These are phyloP conservation scores for Narcine bancroftii DNA, from an alignment of 2,113 vertebrate species.

Conservation along the genomic window DNA sequence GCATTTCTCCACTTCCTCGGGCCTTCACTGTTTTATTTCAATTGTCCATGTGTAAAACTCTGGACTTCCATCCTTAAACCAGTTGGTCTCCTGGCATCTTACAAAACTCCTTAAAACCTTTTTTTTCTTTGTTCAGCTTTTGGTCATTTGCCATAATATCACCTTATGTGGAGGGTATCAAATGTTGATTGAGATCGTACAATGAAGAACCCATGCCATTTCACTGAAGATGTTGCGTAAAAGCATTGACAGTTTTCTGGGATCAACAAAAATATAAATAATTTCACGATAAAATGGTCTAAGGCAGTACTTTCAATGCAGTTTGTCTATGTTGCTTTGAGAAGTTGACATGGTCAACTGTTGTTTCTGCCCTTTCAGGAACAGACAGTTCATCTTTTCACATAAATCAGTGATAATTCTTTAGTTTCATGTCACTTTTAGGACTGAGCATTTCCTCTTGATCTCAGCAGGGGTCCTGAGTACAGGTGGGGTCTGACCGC, in stretches of 20 bases:
- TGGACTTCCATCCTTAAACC: neutral
- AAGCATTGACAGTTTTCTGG: neutral
- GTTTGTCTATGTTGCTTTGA: neutral
- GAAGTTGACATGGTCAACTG: neutral
- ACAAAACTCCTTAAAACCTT: neutral
- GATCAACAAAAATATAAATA: neutral
- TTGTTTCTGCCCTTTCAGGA: neutral
- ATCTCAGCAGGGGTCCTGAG: neutral
- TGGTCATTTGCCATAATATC: neutral
- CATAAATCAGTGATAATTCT: neutral
- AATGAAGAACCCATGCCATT: neutral
- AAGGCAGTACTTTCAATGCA: neutral
- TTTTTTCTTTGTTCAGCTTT: neutral
- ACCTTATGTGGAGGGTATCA: neutral
- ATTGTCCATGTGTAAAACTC: too few relatives aligned
- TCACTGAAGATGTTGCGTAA: too few relatives aligned
- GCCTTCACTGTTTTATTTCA: neutral
- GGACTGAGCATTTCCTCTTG: neutral
- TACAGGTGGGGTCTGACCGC: neutral
- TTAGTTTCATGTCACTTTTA: neutral
- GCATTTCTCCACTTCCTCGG: neutral
- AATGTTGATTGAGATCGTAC: neutral
- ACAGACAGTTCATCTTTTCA: neutral
- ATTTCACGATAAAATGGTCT: neutral
- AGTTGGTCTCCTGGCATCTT: too few relatives aligned